A percentile compares a stretch with the other conserved stretches of the same genome.
Conservation (phyloP, 92 coral and sea anemone species). For the Heliopora coerulea region DNA sequence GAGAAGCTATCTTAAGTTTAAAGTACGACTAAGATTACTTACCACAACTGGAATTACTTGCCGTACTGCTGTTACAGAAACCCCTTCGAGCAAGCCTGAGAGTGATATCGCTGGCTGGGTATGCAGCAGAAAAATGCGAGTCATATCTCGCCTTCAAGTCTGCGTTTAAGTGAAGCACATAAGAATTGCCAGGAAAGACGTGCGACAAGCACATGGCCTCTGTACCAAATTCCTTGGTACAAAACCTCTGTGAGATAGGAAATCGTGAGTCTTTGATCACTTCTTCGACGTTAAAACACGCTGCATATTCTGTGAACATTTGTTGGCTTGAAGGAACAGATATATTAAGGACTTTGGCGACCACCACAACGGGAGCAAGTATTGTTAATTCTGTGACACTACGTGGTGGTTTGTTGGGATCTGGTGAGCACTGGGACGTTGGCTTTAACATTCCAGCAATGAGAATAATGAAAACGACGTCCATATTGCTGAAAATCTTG, state of each 20-base stretch:
- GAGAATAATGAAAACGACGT: neutral
- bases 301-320: conserved; percentile 45
- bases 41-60: conserved; percentile 47
- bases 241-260: conserved; percentile 54
- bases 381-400: conserved; percentile 62
- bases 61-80: conserved; percentile 36
- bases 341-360: conserved; percentile 70
- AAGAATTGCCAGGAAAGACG: conserved; percentile 52
- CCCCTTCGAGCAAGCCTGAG: conserved; percentile 43
- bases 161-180: conserved; percentile 69
- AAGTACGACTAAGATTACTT: no score
- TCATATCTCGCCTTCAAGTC: conserved; percentile 81
- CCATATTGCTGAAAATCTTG: no score
- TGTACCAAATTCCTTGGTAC: conserved; percentile 76
- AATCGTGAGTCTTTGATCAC: conserved; percentile 58
- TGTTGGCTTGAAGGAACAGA: neutral
- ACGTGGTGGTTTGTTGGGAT: conserved; percentile 49
- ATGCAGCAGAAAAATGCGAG: conserved; percentile 50
- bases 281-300: conserved; percentile 62
- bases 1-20: no score
- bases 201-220: conserved; percentile 64
- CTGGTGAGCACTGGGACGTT: conserved; percentile 51
- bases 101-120: conserved; percentile 33
- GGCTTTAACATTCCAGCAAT: conserved; percentile 25
- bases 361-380: conserved; percentile 80